Evolutionary conservation across 2,113 vertebrate species (phyloP), one percentile per base, ranked within the genome.

Genomic region (Pseudopodoces humilis): DNA sequence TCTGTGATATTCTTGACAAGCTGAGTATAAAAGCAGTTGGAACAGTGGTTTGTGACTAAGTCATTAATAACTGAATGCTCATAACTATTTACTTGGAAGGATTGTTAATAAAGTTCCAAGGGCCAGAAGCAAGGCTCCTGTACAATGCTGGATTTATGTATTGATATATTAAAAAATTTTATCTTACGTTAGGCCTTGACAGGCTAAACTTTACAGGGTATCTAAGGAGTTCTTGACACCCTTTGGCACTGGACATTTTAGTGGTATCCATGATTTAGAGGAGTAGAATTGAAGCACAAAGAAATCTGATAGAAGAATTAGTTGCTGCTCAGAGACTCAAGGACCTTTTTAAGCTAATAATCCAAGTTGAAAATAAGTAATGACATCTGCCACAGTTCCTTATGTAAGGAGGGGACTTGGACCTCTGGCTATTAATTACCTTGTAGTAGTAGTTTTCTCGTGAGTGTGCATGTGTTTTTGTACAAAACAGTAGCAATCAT

Each of bases 281-380:
- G 16, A 41, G 25, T 49, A 74, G 47, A 67, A 81, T 1, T 44
- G 47, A 82, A 93, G 75, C 44, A 79, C 30, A 47, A 2, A 78
- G 33, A 90, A 79, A 71, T 85, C 33, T 55, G 43, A 79, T 11
- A 55, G 62, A 58, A 70, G 67, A 79, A 30, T 82, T 33, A 78
- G 47, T 55, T 72, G 52, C 47, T 75, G 50, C 72, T 81, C 65
- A 70, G 84, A 87, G 55, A 88, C 58, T 72, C 47, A 53, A 63
- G 37, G 53, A 95, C 69, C 55, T 95, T 93, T 93, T 83, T 85
- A 85, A 91, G 63, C 37, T 88, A 94, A 92, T 88, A 90, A 87
- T 79, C 75, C 56, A 81, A 83, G 77, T 60, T 89, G 91, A 87
- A 92, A 70, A 86, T 85, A 55, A 92, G 46, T 90, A 74, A 90